These are phyloP conservation scores for Hydrolagus colliei DNA, from an alignment of 2,797 vertebrate genomes.

Conservation along the genomic window DNA sequence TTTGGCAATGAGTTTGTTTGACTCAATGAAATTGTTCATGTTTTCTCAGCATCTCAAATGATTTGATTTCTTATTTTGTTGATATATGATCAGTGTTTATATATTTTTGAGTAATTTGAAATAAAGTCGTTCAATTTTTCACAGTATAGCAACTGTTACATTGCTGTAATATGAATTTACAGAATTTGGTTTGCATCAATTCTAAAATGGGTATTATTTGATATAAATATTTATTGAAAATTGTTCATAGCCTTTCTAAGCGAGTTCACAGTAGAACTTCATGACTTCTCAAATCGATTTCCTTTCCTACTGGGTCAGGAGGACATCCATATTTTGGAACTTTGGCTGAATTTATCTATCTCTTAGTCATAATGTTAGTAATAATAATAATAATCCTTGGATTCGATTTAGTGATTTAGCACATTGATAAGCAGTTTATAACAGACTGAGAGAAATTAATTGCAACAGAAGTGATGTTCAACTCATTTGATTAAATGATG, in stretches of 20 bases:
- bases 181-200: neutral
- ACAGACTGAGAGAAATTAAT: neutral
- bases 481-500: neutral
- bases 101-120: too few species aligned
- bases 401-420: too few species aligned
- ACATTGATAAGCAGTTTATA: neutral
- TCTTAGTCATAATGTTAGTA: neutral
- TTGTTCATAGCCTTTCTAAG: neutral
- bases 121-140: too few species aligned
- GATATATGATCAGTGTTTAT: too few species aligned
- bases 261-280: neutral
- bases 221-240: too few species aligned
- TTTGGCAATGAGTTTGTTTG: too few species aligned
- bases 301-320: neutral
- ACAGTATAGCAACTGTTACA: too few species aligned
- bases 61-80: too few species aligned
- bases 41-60: too few species aligned
- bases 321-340: slow-evolving; percentile 2
- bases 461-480: neutral
- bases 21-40: too few species aligned
- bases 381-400: too few species aligned
- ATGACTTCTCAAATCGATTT: slow-evolving; percentile 18
- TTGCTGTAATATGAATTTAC: neutral
- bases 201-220: neutral
- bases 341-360: neutral